Percentiles rank a stretch among this genome's conserved stretches.
phyloP scores from a whole-genome alignment of 1,140 invertebrate genomes.

The Bombus waltoni region DNA sequence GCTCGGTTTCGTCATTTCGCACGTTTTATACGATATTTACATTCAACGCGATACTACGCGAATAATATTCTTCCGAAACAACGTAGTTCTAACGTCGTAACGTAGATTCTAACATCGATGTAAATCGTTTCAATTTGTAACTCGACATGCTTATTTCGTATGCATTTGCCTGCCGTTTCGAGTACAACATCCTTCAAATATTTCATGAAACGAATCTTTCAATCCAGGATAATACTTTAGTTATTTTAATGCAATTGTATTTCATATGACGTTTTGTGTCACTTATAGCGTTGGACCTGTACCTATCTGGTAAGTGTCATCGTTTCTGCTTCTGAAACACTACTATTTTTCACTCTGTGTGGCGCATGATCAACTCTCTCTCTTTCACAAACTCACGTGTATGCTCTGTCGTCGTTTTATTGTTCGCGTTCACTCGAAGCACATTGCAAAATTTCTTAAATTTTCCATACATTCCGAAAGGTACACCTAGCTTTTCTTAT shows the following conservation, averaged over 20 bases:
- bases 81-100: too few relatives aligned
- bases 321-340: conserved; percentile 60
- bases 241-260: conserved; percentile 71
- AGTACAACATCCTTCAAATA: not conserved
- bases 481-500: not conserved
- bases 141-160: not conserved
- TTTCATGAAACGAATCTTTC: conserved; percentile 8
- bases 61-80: not conserved
- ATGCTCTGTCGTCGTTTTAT: not conserved
- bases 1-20: not conserved
- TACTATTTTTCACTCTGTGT: conserved; percentile 35
- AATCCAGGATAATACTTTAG: conserved; percentile 38
- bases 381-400: conserved; percentile 10
- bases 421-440: conserved; percentile 14
- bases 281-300: conserved; percentile 78
- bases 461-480: not conserved
- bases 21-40: not conserved
- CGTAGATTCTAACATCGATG: not conserved
- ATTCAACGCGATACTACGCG: not conserved
- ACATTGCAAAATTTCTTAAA: not conserved
- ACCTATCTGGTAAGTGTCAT: conserved; percentile 76
- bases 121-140: not conserved
- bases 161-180: not conserved
- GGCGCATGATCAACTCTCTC: conserved; percentile 35
- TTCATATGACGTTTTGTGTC: conserved; percentile 76